These are phyloP conservation scores for Mandrillus leucophaeus DNA, from an alignment of 2,113 vertebrate genomes.

Conservation along the genomic window DNA sequence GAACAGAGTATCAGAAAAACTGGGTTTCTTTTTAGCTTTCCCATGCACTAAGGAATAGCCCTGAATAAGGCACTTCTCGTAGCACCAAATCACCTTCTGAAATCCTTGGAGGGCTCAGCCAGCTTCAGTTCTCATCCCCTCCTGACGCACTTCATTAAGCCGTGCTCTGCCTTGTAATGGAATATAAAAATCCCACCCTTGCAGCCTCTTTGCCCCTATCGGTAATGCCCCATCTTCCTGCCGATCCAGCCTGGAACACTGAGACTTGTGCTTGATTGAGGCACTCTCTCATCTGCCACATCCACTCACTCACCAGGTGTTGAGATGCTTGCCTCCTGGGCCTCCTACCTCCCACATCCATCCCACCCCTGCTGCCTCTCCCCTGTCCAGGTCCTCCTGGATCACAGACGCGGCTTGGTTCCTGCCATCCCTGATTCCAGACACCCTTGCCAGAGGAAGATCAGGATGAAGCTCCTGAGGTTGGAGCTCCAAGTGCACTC, in stretches of 20 bases:
- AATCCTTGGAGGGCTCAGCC: neutral
- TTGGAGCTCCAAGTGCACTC: neutral
- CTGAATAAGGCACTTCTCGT: neutral
- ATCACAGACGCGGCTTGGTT: too few relatives aligned
- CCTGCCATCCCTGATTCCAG: neutral
- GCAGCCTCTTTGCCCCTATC: neutral
- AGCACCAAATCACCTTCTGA: neutral
- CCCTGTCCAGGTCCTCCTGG: neutral
- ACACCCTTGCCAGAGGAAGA: neutral
- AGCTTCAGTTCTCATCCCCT: neutral
- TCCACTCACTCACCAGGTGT: neutral
- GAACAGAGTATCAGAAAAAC: neutral
- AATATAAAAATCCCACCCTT: neutral
- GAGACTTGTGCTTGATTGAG: neutral
- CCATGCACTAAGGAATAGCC: neutral
- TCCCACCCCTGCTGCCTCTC: neutral
- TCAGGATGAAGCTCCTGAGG: neutral
- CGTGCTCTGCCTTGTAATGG: neutral
- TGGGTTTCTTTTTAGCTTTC: neutral
- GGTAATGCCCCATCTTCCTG: neutral
- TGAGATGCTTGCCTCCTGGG: neutral
- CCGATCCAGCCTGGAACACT: neutral
- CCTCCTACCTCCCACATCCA: neutral
- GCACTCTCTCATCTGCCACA: neutral
- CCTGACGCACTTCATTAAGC: neutral